Evolutionary conservation across 2,888 invertebrate species (phyloP).

Genomic region (Automeris io): DNA sequence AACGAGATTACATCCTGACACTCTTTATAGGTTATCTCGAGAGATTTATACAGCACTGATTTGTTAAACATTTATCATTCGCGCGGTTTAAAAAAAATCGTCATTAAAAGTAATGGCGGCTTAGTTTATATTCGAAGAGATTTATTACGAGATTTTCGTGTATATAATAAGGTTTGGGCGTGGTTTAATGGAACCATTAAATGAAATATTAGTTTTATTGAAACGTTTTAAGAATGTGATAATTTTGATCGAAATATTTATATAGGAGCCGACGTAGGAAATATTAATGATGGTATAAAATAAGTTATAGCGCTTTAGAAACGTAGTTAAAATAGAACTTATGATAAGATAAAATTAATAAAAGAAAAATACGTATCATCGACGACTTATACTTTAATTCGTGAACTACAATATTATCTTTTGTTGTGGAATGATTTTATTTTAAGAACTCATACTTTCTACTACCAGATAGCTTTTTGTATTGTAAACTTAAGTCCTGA

Average conservation of each 20-base stretch:
- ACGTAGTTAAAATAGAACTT: background rate
- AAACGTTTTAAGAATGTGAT: conserved; percentile 5
- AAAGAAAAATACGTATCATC: too few relatives aligned
- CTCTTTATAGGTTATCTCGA: conserved; percentile 66
- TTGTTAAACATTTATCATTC: conserved; percentile 57
- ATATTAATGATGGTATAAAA: background rate
- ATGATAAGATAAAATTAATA: background rate
- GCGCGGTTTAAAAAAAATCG: conserved; percentile 55
- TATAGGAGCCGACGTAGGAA: background rate
- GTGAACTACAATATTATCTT: too few relatives aligned
- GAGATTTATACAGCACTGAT: conserved; percentile 63
- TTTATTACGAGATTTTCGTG: conserved; percentile 42
- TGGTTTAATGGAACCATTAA: conserved; percentile 23
- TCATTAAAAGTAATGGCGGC: conserved; percentile 55
- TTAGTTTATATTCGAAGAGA: conserved; percentile 42
- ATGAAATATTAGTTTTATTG: conserved; percentile 23
- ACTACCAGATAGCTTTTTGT: too few relatives aligned
- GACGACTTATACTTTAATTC: too few relatives aligned
- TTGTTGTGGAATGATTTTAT: too few relatives aligned
- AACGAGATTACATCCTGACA: conserved; percentile 60
- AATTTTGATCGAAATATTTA: background rate
- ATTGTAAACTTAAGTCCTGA: too few relatives aligned
- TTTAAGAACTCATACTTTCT: too few relatives aligned
- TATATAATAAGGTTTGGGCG: conserved; percentile 25
- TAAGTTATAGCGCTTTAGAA: background rate